Percentiles rank a stretch among this genome's conserved stretches.
phyloP scores from a whole-genome alignment of 2,797 vertebrate species.

The Sebastes glaucus region DNA sequence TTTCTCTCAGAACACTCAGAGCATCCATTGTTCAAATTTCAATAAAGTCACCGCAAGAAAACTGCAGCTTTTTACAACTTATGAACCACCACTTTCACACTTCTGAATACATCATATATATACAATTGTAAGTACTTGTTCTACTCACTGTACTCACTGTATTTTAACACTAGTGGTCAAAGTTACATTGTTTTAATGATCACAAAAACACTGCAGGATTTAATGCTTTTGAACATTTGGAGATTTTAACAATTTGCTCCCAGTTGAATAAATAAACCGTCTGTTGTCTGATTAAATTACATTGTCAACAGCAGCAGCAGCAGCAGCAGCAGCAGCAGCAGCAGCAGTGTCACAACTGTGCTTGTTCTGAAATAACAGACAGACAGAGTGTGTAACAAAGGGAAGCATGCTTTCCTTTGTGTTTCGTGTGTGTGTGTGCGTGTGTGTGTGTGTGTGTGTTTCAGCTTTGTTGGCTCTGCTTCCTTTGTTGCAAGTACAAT shows the following conservation, averaged over 20 bases:
- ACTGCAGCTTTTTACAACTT: neutral
- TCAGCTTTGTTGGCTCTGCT: constrained; percentile 61
- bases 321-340: constrained; percentile 13
- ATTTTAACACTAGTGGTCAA: neutral
- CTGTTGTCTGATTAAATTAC: constrained; percentile 7
- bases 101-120: neutral
- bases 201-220: neutral
- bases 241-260: constrained; percentile 5
- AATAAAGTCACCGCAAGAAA: neutral
- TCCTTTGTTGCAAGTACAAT: constrained; percentile 68
- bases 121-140: neutral
- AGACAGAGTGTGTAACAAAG: constrained; percentile 54
- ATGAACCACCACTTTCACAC: neutral
- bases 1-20: neutral
- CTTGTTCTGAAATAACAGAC: constrained; percentile 54
- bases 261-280: neutral
- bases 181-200: neutral
- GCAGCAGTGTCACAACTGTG: constrained; percentile 20
- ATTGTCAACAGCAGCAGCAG: constrained; percentile 23
- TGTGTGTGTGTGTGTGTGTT: constrained; percentile 28
- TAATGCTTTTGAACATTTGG: neutral
- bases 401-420: constrained; percentile 68
- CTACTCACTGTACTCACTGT: neutral
- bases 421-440: constrained; percentile 36
- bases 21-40: neutral